These are phyloP conservation scores for Lateolabrax maculatus DNA, from an alignment of 2,797 vertebrate species.

Conservation along the genomic window DNA sequence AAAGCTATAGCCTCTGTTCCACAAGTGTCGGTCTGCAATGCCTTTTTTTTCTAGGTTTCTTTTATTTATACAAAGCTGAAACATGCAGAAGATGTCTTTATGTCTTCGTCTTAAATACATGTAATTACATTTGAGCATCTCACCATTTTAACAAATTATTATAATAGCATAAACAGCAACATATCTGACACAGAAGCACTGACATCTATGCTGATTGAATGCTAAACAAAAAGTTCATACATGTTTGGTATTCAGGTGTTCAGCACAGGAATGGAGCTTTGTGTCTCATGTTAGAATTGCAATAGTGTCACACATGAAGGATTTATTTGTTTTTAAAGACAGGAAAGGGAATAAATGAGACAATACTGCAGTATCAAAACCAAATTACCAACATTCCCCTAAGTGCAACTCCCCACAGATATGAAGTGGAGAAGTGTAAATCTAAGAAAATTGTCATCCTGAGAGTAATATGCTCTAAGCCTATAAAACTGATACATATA, in stretches of 20 bases:
- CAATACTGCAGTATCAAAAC: background rate
- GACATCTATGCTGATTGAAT: background rate
- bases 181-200: background rate
- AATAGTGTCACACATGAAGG: slow-evolving; percentile 6
- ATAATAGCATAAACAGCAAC: background rate
- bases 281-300: slow-evolving; percentile 36
- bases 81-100: background rate
- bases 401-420: slow-evolving; percentile 15
- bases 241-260: background rate
- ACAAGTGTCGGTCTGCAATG: background rate
- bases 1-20: background rate
- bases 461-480: slow-evolving; percentile 36
- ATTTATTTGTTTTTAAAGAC: slow-evolving; percentile 26
- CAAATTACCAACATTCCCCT: slow-evolving; percentile 8
- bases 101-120: background rate
- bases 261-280: too few relatives aligned
- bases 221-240: background rate
- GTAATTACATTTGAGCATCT: background rate
- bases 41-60: background rate
- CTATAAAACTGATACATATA: slow-evolving; percentile 49
- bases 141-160: background rate
- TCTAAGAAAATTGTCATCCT: slow-evolving; percentile 31
- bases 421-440: slow-evolving; percentile 27
- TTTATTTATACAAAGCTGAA: background rate
- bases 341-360: slow-evolving; percentile 20